phyloP scores from a whole-genome alignment of 2,888 invertebrate species.

The Scelioninae gen. 2 region DNA sequence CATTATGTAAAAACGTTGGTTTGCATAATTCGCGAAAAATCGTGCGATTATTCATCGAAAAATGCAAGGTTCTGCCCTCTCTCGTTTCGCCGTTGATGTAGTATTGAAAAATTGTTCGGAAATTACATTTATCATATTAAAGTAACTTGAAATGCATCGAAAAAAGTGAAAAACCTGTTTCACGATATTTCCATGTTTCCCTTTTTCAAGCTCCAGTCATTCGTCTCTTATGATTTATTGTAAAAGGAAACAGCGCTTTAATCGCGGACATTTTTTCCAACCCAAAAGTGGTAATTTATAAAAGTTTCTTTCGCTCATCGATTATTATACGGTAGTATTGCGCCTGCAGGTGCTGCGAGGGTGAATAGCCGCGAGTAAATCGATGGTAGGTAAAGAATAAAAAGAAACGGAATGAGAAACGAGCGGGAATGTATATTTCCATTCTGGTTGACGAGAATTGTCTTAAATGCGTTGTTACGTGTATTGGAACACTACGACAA shows the following conservation, averaged over 20 bases:
- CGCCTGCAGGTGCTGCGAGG: slow-evolving; percentile 52
- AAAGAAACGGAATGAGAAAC: slow-evolving; percentile 49
- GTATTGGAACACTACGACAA: too few species aligned
- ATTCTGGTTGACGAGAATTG: slow-evolving; percentile 19
- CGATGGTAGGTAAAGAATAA: slow-evolving; percentile 55
- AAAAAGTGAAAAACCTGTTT: too few species aligned
- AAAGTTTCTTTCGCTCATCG: slow-evolving; percentile 48
- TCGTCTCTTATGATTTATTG: slow-evolving; percentile 11
- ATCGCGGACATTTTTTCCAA: slow-evolving; percentile 27
- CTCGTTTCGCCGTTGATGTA: too few species aligned
- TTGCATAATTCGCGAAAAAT: too few species aligned
- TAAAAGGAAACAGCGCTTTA: slow-evolving; percentile 17
- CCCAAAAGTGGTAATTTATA: slow-evolving; percentile 30
- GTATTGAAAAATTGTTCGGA: too few species aligned
- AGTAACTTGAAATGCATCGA: too few species aligned
- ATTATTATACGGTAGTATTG: slow-evolving; percentile 54
- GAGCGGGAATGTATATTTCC: slow-evolving; percentile 29
- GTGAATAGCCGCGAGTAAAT: slow-evolving; percentile 58
- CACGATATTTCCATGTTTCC: too few species aligned
- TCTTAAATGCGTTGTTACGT: slow-evolving; percentile 1
- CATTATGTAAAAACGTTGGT: too few species aligned
- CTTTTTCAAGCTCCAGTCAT: neutral
- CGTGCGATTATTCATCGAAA: too few species aligned
- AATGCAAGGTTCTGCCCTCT: too few species aligned
- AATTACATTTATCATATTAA: too few species aligned